Evolutionary conservation across 1,140 invertebrate species (phyloP).

Genomic region (Helicoverpa armigera): DNA sequence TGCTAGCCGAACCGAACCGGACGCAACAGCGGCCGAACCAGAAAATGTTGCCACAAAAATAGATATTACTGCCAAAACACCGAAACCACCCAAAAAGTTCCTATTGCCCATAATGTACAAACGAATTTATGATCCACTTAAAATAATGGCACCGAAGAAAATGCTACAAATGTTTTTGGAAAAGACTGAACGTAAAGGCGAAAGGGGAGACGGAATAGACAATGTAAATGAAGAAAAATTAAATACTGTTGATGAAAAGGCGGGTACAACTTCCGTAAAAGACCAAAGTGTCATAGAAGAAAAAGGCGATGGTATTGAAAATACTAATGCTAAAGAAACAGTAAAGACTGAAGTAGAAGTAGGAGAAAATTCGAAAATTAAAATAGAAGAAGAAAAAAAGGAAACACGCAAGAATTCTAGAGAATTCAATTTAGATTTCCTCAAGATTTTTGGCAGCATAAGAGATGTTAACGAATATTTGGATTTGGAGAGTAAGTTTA

Average conservation of each 20-base stretch:
- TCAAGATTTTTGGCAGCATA: constrained; percentile 74
- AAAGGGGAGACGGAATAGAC: not conserved
- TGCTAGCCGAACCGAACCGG: not conserved
- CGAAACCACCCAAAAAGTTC: constrained; percentile 8
- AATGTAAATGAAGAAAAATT: not conserved
- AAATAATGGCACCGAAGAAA: not conserved
- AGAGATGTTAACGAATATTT: constrained; percentile 75
- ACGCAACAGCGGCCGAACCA: not conserved
- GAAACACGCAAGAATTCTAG: not conserved
- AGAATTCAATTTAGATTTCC: constrained; percentile 56
- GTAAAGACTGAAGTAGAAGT: not conserved
- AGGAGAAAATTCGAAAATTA: constrained; percentile 48
- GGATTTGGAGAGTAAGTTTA: constrained; percentile 75
- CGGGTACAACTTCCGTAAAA: not conserved
- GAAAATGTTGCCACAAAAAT: not conserved
- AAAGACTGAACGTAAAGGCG: not conserved
- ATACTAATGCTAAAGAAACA: not conserved
- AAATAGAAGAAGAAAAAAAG: not conserved
- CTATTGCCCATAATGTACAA: constrained; percentile 9
- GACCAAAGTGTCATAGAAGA: not conserved
- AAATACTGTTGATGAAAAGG: not conserved
- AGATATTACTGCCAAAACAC: not conserved
- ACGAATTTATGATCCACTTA: constrained; percentile 12
- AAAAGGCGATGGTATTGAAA: not conserved
- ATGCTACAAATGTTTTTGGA: constrained; percentile 7